Evolutionary conservation across 2,113 vertebrate species (phyloP), one percentile per base, ranked within the genome.

Genomic region (Puffinus mauretanicus): DNA sequence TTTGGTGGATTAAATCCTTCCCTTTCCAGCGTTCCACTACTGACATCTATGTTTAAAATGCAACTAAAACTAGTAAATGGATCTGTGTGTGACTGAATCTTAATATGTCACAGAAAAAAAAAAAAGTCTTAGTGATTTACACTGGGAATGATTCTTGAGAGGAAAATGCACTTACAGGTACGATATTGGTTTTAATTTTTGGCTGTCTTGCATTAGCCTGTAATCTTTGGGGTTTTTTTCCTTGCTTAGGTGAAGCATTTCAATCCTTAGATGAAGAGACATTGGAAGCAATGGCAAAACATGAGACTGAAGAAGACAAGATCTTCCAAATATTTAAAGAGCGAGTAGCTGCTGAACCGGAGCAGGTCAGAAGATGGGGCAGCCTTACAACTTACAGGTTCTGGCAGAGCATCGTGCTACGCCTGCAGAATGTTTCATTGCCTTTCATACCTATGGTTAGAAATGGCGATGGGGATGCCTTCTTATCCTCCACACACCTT

Each of bases 281-380:
- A 25, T 86, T 99, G 86, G 98, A 99, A 49, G 98, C 98, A 85
- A 98, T 99, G 98, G 99, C 99, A 58, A 98, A 98, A 97, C 98
- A 99, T 30, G 99, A 99, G 95, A 99, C 98, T 27, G 96, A 97
- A 91, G 99, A 99, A 88, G 98, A 98, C 79, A 98, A 98, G 94
- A 94, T 99, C 79, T 99, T 99, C 90, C 98, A 97, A 34, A 98
- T 86, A 26, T 99, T 99, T 96, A 99, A 99, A 97, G 97, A 98
- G 90, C 98, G 86, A 95, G 97, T 98, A 66, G 98, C 98, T 90
- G 71, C 94, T 13, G 99, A 99, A 78, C 99, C 99, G 87, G 98
- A 99, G 58, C 99, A 99, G 99, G 99, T 99, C 80, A 97, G 85
- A 36, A 55, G n/a, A 86, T 61, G 47, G 38, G 27, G 40, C 1